Evolutionary conservation across 2,888 invertebrate genomes (phyloP), one percentile per base, ranked within the genome.

Genomic region (Myathropa florea): DNA sequence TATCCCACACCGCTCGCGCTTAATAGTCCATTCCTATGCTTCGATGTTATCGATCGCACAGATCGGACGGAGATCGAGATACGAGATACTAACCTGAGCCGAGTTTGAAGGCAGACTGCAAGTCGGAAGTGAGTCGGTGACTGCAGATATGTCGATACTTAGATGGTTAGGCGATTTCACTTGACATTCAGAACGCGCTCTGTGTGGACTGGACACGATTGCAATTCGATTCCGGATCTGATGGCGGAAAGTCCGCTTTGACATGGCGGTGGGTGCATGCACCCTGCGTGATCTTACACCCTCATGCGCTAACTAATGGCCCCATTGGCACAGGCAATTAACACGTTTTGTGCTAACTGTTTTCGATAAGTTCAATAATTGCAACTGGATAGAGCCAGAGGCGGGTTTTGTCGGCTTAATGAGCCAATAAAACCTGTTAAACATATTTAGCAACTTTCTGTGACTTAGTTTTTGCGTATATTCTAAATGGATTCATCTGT

Each of bases 231-330:
- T 67, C 53, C 65, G 18, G 53, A 53, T 67, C 10, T 28, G 28
- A 6, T 46, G n/a, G 24, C 18, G 46, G 7, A 46, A 18, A 6
- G 46, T 0, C 18, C 46, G 18, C 6, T 26, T 46, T 2, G 33
- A 33, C 33, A 12, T 33, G 3, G 10, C 18, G 10, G 65, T 1
- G 46, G n/a, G n/a, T 26, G 53, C 26, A 46, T 65, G 65, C 46
- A 46, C 39, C n/a, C 18, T n/a, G 21, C 21, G 53, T 53, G 53
- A 67, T 53, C 67, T 67, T 53, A 67, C 53, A 55, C 53, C 67
- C 53, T 67, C 53, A 12, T 14, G n/a, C 46, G 46, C 46, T 18
- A 46, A 46, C 18, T 46, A 46, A 6, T 46, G 46, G 18, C 18
- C 18, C 46, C n/a, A 18, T 46, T 18, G 7, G 4, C 18, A 2